Evolutionary conservation across 92 coral and sea anemone genomes (phyloP), one percentile per base, ranked within the genome.

Genomic region (Bergia sp.): DNA sequence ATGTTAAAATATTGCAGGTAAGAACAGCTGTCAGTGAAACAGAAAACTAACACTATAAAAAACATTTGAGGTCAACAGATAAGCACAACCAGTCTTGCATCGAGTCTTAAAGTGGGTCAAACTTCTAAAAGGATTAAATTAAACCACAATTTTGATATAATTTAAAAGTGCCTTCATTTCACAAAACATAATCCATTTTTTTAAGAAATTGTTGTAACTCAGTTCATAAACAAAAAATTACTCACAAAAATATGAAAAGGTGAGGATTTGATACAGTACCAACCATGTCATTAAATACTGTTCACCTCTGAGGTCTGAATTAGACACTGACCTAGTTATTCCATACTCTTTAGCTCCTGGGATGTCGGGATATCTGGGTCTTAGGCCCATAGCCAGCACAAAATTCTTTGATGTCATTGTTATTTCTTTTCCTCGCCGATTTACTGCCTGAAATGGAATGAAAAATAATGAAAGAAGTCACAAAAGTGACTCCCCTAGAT

Each of bases 271-370:
- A 29, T 29, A 29, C 29, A 29, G 29, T 53, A 53, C 16, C 13
- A 18, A 53, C 58, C 58, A 11, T 1, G 58, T 53, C 13, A 53
- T 53, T 53, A 15, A 15, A 53, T 53, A 53, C 58, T 53, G 16
- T 53, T 50, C 58, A 53, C 16, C 58, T 53, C 18, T 11, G 13
- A 53, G 18, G 58, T 53, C 16, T 53, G 18, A 18, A 53, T 11
- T 53, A 9, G 58, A 53, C 45, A 85, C 76, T 42, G 41, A 94
- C 99, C 99, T 96, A 0, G 99, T 97, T 47, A 97, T 95, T 6
- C 96, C 99, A 86, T 92, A 94, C 67, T 97, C 99, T 85, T 91
- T 95, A 18, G 97, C 99, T 43, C 99, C 99, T 0, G 99, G 99
- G 45, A 97, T 93, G 29, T 94, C 93, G 18, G 98, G 99, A 82